Conservation (phyloP, 2,113 vertebrate genomes). For the Pluvianellus socialis region DNA sequence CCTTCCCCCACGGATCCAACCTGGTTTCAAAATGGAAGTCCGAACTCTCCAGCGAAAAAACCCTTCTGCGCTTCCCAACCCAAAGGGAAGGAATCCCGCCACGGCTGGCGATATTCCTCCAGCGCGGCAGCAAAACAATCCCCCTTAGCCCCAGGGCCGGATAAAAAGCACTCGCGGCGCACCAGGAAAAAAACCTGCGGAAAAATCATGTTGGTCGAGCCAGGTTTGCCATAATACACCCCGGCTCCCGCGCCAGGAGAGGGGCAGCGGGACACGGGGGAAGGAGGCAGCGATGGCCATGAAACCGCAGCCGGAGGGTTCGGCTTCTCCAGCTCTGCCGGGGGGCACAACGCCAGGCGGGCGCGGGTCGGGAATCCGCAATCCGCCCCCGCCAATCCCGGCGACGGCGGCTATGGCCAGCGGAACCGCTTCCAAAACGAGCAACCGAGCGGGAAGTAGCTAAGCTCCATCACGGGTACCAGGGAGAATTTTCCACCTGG, state of each 20-base stretch:
- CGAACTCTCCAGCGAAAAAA: not conserved
- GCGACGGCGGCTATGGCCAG: not conserved
- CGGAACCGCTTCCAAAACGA: slow-evolving; percentile 34
- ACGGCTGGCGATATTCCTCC: not conserved
- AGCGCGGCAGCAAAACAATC: not conserved
- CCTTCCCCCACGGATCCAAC: not conserved
- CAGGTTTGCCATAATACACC: not conserved
- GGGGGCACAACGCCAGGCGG: too few species aligned
- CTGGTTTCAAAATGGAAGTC: slow-evolving; percentile 20
- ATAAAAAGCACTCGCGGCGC: not conserved
- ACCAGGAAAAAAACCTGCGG: not conserved
- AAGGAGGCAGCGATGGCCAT: not conserved
- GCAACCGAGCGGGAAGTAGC: not conserved
- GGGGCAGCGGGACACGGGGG: not conserved
- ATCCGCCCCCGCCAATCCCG: rapidly evolving
- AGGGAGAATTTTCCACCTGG: not conserved
- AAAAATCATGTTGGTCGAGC: not conserved
- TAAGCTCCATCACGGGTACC: not conserved
- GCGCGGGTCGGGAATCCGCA: not conserved
- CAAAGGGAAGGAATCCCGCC: not conserved
- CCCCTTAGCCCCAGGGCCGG: not conserved
- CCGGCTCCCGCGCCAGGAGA: not conserved
- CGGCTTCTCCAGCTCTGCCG: not conserved
- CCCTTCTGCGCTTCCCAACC: not conserved
- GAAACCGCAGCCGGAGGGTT: not conserved